A percentile compares a stretch with the other conserved stretches of the same genome.
phyloP scores from a whole-genome alignment of 2,888 invertebrate genomes.

The Hedychridium roseum region DNA sequence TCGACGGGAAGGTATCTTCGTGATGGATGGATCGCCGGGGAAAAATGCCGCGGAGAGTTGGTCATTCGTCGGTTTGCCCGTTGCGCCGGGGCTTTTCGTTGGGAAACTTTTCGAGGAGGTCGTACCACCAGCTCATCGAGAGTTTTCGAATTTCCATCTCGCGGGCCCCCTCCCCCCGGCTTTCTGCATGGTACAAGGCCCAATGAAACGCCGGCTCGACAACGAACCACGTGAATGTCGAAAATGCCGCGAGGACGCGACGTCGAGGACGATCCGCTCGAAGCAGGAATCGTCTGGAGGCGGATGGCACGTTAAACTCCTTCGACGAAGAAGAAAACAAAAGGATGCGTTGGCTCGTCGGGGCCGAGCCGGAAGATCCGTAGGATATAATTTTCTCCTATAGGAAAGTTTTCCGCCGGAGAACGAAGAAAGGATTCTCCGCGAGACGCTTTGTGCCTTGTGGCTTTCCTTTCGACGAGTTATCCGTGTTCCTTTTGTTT shows the following conservation, averaged over 20 bases:
- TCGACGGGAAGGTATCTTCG: slow-evolving; percentile 11
- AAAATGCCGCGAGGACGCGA: too few species aligned
- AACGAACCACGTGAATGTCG: slow-evolving; percentile 8
- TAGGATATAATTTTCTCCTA: background rate
- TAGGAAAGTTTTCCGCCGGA: background rate
- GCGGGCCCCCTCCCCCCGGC: background rate
- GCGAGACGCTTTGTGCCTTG: background rate
- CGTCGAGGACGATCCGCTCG: too few species aligned
- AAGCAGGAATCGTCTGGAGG: too few species aligned
- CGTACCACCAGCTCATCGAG: slow-evolving; percentile 7
- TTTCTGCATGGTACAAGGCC: slow-evolving; percentile 2
- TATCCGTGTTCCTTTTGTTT: slow-evolving; percentile 26
- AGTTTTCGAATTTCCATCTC: slow-evolving; percentile 17
- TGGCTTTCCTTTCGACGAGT: slow-evolving; percentile 2
- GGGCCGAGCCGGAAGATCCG: background rate
- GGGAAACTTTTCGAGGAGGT: slow-evolving; percentile 12
- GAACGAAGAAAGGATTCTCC: background rate
- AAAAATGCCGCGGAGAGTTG: slow-evolving; percentile 20
- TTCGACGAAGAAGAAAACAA: too few species aligned
- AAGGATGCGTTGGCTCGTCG: too few species aligned
- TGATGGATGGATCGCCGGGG: slow-evolving; percentile 18
- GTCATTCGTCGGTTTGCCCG: slow-evolving; percentile 17
- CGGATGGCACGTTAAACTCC: too few species aligned
- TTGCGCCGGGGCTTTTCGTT: slow-evolving; percentile 11
- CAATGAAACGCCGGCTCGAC: slow-evolving; percentile 9